Percentiles rank a stretch among this genome's conserved stretches.
Conservation (phyloP, 2,797 vertebrate genomes). For the Coluber constrictor region DNA sequence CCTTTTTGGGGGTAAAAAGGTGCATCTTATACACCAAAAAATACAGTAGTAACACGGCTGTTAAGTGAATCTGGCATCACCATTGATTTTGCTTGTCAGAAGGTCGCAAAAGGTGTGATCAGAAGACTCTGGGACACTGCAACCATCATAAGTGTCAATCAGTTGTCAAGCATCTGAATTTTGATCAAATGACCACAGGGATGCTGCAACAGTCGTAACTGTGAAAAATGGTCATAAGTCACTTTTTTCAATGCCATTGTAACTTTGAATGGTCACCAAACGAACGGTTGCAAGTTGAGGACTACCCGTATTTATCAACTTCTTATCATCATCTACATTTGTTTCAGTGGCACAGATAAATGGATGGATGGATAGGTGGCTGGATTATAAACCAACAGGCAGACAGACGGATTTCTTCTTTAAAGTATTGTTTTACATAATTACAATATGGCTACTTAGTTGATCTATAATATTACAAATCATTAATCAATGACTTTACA, state of each 20-base stretch:
- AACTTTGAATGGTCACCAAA: neutral
- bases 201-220: neutral
- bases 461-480: neutral
- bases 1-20: no score
- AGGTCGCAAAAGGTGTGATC: neutral
- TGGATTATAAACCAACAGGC: neutral
- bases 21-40: no score
- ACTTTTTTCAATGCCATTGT: neutral
- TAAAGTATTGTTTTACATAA: neutral
- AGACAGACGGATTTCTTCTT: neutral
- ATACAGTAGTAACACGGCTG: neutral
- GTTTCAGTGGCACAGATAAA: neutral
- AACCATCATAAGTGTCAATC: neutral
- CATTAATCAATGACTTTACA: neutral
- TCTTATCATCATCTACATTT: neutral
- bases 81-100: neutral
- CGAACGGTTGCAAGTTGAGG: neutral
- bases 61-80: neutral
- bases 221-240: neutral
- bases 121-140: neutral
- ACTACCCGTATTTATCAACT: neutral
- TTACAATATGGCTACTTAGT: neutral
- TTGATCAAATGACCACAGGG: neutral
- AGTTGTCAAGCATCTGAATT: neutral
- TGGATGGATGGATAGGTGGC: neutral